Evolutionary conservation across 2,113 vertebrate genomes (phyloP).

Genomic region (Notothenia coriiceps): DNA sequence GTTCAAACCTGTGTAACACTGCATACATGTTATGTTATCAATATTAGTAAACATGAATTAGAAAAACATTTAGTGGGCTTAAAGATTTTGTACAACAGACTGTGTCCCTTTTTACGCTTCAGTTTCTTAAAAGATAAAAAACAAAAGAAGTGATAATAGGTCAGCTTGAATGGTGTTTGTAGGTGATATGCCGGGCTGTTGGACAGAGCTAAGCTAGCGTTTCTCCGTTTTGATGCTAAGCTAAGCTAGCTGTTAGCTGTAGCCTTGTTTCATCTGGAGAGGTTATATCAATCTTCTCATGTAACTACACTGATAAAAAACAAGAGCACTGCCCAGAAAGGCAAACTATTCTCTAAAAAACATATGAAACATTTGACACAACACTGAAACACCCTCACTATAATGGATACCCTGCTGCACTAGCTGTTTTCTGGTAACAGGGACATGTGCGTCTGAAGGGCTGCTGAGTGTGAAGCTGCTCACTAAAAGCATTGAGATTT

Average conservation of each 20-base stretch:
- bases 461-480: constrained; percentile 1
- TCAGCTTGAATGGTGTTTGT: neutral
- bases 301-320: neutral
- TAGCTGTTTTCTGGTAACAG: neutral
- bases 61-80: neutral
- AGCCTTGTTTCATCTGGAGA: neutral
- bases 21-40: neutral
- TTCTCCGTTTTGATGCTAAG: neutral
- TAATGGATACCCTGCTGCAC: neutral
- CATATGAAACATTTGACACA: neutral
- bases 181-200: neutral
- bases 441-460: neutral
- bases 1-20: no score
- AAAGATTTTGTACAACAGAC: neutral
- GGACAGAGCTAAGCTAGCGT: neutral
- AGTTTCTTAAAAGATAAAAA: no score
- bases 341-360: neutral
- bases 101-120: neutral
- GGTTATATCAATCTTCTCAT: neutral
- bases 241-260: neutral
- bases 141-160: neutral
- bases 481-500: constrained; percentile 25
- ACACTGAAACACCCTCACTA: neutral
- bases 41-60: neutral
- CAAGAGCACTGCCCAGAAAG: neutral